Base-by-base conservation (phyloP, 2,113 vertebrate species). In the Varanus salvator region DNA sequence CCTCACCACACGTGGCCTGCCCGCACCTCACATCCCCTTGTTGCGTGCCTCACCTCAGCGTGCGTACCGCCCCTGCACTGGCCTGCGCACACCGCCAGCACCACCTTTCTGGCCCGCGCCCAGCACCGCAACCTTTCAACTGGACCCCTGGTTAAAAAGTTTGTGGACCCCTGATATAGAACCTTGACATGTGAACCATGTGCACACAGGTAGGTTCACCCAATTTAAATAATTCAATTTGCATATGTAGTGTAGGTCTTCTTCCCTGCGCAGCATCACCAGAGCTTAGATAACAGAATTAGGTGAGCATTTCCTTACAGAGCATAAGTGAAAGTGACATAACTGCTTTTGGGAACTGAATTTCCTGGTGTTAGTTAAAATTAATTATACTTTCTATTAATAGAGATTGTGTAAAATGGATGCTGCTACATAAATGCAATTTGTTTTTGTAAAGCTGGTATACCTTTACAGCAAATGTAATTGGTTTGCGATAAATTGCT, bases 311-410 rank as follows among this genome's bases (percentile, higher is more conserved):
- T 69, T 69, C 69, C 29, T 69, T 80, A 52, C 25, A 86, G n/a
- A 57, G 52, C 6, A 15, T 75, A 92, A 94, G 54, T 88, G 77
- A 52, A 92, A 75, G 94, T 92, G 86, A 92, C 80, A 80, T 89
- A 85, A 89, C 90, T 77, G 87, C 84, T 75, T n/a, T 78, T 64
- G 74, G n/a, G 71, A 93, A 89, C 48, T 75, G 66, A 89, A 71
- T 57, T 15, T 91, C 48, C 69, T 89, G 6, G 69, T 66, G 31
- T 95, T 94, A 12, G 38, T 95, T 94, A 76, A 91, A 89, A 89
- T 85, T 89, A 85, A 94, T 91, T 92, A 89, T 92, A 90, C 92
- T 38, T 75, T 82, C 23, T 66, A 88, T 94, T 95, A 82, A 93
- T 94, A 93, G 91, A 91, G 76, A 50, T 86, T 77, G 77, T 0